Conservation (phyloP, 1,140 invertebrate species). For the Drosophila pseudoananassae region DNA sequence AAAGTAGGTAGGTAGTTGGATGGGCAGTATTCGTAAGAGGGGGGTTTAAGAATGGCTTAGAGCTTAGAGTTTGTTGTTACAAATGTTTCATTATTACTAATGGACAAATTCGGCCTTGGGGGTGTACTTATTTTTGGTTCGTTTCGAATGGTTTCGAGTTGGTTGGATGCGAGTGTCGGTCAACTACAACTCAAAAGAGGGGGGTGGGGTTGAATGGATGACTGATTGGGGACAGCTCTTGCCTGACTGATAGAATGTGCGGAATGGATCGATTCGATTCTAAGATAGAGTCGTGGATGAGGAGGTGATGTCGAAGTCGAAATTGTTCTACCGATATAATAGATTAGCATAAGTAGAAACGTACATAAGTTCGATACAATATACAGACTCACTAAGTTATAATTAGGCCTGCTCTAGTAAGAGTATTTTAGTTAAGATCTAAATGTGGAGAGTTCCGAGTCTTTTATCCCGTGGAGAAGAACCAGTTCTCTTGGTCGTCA, state of each 20-base stretch:
- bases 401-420: slow-evolving; percentile 62
- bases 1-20: slow-evolving; percentile 26
- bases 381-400: slow-evolving; percentile 54
- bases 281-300: slow-evolving; percentile 27
- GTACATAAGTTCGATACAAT: slow-evolving; percentile 33
- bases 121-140: slow-evolving; percentile 5
- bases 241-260: slow-evolving; percentile 33
- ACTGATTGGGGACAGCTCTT: slow-evolving; percentile 28
- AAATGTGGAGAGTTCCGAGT: slow-evolving; percentile 17
- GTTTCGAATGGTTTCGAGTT: slow-evolving; percentile 14
- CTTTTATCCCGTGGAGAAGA: neutral
- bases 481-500: slow-evolving; percentile 14
- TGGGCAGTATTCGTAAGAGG: slow-evolving; percentile 4
- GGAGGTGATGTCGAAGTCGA: slow-evolving; percentile 29
- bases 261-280: slow-evolving; percentile 27
- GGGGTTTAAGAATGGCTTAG: slow-evolving; percentile 53
- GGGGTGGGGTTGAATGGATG: slow-evolving; percentile 31
- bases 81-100: slow-evolving; percentile 44
- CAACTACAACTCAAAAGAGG: slow-evolving; percentile 50
- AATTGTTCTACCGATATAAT: slow-evolving; percentile 42
- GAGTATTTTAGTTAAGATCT: slow-evolving; percentile 19
- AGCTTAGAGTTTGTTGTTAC: slow-evolving; percentile 58
- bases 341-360: slow-evolving; percentile 49
- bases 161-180: slow-evolving; percentile 28
- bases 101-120: slow-evolving; percentile 15